These are phyloP conservation scores for Bursaphelenchus mucronatus DNA, from an alignment of 1,140 invertebrate species.

Conservation along the genomic window DNA sequence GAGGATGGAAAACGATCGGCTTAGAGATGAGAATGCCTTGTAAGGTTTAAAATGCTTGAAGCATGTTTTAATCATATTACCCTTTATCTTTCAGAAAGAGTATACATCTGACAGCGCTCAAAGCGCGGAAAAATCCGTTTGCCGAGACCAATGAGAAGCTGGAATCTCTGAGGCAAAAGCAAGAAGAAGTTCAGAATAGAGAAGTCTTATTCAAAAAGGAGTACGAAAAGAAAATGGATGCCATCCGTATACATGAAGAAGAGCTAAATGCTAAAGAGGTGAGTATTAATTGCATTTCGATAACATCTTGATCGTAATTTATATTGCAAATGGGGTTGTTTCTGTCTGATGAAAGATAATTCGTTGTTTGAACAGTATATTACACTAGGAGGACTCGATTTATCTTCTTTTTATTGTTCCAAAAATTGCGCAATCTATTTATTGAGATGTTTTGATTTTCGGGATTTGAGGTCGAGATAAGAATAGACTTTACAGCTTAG, in stretches of 20 bases:
- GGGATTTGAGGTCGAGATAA: no score
- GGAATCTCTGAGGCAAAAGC: constrained; percentile 35
- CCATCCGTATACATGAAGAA: constrained; percentile 17
- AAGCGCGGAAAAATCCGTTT: constrained; percentile 30
- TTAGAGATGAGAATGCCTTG: constrained; percentile 37
- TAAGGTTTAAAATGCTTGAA: constrained; percentile 7
- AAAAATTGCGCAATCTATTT: no score
- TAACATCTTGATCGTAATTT: neutral
- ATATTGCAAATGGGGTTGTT: neutral
- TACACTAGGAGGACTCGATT: no score
- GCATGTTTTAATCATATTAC: neutral
- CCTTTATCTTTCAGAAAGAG: constrained; percentile 22
- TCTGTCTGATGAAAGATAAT: neutral
- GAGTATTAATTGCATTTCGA: constrained; percentile 1
- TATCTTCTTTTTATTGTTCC: no score
- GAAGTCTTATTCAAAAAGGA: constrained; percentile 29
- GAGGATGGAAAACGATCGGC: constrained; percentile 29
- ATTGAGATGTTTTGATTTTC: no score
- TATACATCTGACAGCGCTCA: constrained; percentile 27
- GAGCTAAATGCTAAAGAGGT: constrained; percentile 29
- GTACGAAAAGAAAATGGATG: constrained; percentile 33
- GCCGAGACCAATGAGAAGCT: constrained; percentile 40
- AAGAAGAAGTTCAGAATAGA: constrained; percentile 35
- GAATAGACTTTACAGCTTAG: no score
- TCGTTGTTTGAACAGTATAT: no score